These are phyloP conservation scores for Eucera pruinosa DNA, from an alignment of 2,888 invertebrate species.

Conservation along the genomic window DNA sequence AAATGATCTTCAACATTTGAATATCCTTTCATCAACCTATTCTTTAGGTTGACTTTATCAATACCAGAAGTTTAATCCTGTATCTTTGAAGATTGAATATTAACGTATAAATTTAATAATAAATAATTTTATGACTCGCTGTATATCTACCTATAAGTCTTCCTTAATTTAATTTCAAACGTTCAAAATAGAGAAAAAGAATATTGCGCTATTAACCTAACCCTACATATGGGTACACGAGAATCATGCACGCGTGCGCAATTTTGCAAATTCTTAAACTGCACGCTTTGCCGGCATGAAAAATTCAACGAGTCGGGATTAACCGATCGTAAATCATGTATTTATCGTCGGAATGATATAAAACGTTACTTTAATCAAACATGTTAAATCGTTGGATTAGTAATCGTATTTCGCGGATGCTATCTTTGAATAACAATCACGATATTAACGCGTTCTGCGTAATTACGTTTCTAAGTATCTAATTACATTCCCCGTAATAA, in stretches of 20 bases:
- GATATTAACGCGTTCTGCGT: constrained; percentile 18
- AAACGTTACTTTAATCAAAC: background rate
- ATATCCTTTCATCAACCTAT: too few species aligned
- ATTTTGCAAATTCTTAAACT: constrained; percentile 19
- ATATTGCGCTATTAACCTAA: background rate
- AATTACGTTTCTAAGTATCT: constrained; percentile 1
- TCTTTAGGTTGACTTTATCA: too few species aligned
- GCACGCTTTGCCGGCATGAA: background rate
- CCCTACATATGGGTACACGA: background rate
- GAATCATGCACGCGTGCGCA: constrained; percentile 2
- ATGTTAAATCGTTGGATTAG: constrained; percentile 9
- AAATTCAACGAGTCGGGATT: constrained; percentile 10
- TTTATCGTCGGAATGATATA: background rate
- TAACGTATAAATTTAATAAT: too few species aligned
- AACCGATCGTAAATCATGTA: background rate
- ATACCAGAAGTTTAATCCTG: too few species aligned
- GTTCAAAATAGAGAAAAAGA: too few species aligned
- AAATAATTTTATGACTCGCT: too few species aligned
- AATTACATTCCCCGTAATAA: background rate
- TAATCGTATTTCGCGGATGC: constrained; percentile 9
- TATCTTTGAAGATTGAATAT: too few species aligned
- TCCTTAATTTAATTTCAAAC: too few species aligned
- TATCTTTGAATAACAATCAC: constrained; percentile 1
- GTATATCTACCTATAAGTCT: too few species aligned
- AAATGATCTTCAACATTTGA: too few species aligned